Evolutionary conservation across 2,797 vertebrate species (phyloP).

Genomic region (Holocentrus rufus): DNA sequence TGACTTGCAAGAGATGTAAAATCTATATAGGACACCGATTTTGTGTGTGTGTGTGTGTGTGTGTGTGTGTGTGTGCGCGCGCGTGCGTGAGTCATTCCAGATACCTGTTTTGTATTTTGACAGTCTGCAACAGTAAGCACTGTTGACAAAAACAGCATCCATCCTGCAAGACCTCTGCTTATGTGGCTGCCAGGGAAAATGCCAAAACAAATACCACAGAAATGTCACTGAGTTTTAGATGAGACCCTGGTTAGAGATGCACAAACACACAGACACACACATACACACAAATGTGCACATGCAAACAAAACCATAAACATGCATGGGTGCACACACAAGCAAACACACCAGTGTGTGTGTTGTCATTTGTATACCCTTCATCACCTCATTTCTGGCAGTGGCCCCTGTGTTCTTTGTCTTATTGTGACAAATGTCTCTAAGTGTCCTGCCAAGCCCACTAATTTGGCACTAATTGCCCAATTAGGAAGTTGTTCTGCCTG

Average conservation of each 20-base stretch:
- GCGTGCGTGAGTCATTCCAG: constrained; percentile 9
- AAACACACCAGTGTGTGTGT: too few relatives aligned
- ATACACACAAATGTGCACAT: not conserved
- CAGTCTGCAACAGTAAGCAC: constrained; percentile 23
- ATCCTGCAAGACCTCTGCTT: constrained; percentile 23
- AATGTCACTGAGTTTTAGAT: constrained; percentile 49
- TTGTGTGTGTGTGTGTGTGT: constrained; percentile 1
- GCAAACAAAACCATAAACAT: not conserved
- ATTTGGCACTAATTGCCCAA: constrained; percentile 49
- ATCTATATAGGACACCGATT: too few relatives aligned
- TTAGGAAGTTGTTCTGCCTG: constrained; percentile 32
- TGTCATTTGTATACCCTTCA: constrained; percentile 35
- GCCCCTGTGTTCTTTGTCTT: constrained; percentile 17
- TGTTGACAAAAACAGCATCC: constrained; percentile 34
- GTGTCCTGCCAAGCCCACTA: constrained; percentile 4
- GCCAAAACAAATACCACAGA: constrained; percentile 59
- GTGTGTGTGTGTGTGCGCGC: not conserved
- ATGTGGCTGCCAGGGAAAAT: constrained; percentile 34
- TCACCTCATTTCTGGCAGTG: constrained; percentile 23
- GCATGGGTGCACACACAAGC: not conserved
- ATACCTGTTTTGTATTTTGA: constrained; percentile 32
- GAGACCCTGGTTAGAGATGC: constrained; percentile 13
- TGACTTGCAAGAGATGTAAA: too few relatives aligned
- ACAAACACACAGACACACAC: constrained; percentile 1
- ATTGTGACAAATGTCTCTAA: constrained; percentile 44